Evolutionary conservation across 2,888 invertebrate genomes (phyloP).

Genomic region (Portevinia maculata): DNA sequence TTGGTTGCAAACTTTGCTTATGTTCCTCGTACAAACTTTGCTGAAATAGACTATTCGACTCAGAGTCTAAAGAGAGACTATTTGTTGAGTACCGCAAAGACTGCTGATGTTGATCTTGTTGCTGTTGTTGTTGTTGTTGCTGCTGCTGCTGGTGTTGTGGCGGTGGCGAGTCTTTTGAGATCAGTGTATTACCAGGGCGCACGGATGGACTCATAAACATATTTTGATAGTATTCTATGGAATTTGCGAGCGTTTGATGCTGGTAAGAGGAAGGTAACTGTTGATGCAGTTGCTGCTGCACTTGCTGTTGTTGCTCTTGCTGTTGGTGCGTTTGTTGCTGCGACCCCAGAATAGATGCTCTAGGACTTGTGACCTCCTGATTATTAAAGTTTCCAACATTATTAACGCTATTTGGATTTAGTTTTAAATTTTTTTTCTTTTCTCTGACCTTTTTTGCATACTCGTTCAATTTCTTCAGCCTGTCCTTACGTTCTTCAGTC

Average conservation of each 20-base stretch:
- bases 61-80: slow-evolving; percentile 75
- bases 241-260: slow-evolving; percentile 75
- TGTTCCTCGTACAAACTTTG: slow-evolving; percentile 80
- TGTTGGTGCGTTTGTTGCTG: slow-evolving; percentile 76
- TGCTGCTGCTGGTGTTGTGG: slow-evolving; percentile 75
- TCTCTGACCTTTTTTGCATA: slow-evolving; percentile 83
- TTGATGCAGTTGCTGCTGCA: slow-evolving; percentile 75
- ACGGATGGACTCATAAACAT: slow-evolving; percentile 81
- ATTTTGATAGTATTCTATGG: slow-evolving; percentile 82
- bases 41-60: slow-evolving; percentile 80
- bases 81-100: slow-evolving; percentile 75
- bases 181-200: slow-evolving; percentile 75
- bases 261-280: slow-evolving; percentile 74
- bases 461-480: slow-evolving; percentile 83
- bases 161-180: slow-evolving; percentile 53
- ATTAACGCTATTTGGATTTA: slow-evolving; percentile 76
- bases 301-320: slow-evolving; percentile 67
- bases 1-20: slow-evolving; percentile 66
- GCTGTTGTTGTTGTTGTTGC: slow-evolving; percentile 66
- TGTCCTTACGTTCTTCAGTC: slow-evolving; percentile 82
- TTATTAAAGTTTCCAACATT: slow-evolving; percentile 74
- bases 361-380: slow-evolving; percentile 68
- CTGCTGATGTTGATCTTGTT: slow-evolving; percentile 75
- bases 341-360: slow-evolving; percentile 66
- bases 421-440: slow-evolving; percentile 82